Evolutionary conservation across 2,888 invertebrate species (phyloP), one percentile per base, ranked within the genome.

Genomic region (Trissolcus japonicus): DNA sequence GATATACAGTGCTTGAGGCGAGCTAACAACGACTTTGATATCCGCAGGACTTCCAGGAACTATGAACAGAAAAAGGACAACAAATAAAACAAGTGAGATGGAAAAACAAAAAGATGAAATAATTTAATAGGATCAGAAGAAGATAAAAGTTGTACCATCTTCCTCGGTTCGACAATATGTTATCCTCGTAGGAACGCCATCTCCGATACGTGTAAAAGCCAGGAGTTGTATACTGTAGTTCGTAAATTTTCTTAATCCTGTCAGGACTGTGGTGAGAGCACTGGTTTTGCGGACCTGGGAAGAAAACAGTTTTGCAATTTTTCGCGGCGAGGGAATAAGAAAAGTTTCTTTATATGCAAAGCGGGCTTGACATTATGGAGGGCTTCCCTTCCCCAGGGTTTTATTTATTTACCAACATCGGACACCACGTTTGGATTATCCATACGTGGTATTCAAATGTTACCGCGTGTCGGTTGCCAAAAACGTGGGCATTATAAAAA

Each of bases 161-260:
- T 95, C 95, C 82, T 94, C 93, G 1, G 95, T 95, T 83, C 92
- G 92, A 83, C 95, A 94, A 86, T 92, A 94, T 41, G 93, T 91
- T 0, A 94, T 91, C 76, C 91, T 90, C 41, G 94, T 93, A 69
- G 93, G 88, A 4, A 92, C 91, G 1, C 95, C 95, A 85, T 95
- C 95, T 0, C 95, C 95, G 83, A 94, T 93, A 85, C 94, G 91
- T 0, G 95, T 95, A 87, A 92, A 94, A 0, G 95, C 95, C 83
- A 95, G 86, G 9, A 95, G 94, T 89, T 95, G 94, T 75, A 95
- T 91, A 85, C 94, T 95, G 88, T 95, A 95, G 89, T 95, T 96
- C 40, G 95, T 94, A 87, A 92, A 95, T 85, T 94, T 94, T 83
- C 93, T 91, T 76, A 96, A 90, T 3, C 93, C 93, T 0, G 93